These are phyloP conservation scores for Volucella inanis DNA, from an alignment of 2,888 invertebrate genomes.

Conservation along the genomic window DNA sequence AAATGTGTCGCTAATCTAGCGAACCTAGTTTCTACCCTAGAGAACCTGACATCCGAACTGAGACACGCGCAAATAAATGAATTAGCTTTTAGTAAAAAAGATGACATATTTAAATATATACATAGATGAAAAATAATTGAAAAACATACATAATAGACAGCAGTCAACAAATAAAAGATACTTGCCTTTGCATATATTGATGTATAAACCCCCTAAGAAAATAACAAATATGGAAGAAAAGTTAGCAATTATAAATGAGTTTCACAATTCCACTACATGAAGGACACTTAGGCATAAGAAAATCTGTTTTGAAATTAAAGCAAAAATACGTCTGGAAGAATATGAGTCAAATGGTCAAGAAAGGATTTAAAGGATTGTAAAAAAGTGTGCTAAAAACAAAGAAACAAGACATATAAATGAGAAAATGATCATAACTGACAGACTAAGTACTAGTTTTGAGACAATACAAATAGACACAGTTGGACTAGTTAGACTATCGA, in stretches of 20 bases:
- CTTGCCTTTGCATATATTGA: no score
- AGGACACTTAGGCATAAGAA: conserved; percentile 55
- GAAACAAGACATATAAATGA: conserved; percentile 44
- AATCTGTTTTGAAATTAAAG: no score
- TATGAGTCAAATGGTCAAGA: conserved; percentile 58
- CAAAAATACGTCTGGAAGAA: conserved; percentile 60
- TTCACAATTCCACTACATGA: conserved; percentile 44
- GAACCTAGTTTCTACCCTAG: no score
- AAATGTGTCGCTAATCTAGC: no score
- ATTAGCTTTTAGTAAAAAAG: no score
- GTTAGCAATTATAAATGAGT: conserved; percentile 42
- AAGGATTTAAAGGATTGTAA: conserved; percentile 53
- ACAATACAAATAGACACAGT: conserved; percentile 38
- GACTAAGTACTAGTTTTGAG: conserved; percentile 48
- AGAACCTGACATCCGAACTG: no score
- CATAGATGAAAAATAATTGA: no score
- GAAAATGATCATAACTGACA: conserved; percentile 47
- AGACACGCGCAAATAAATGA: no score
- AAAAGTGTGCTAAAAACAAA: conserved; percentile 57
- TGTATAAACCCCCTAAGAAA: conserved; percentile 15
- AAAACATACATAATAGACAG: no score
- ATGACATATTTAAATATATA: no score
- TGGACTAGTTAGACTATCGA: no score
- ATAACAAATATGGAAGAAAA: conserved; percentile 11
- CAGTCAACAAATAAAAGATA: no score